phyloP scores from a whole-genome alignment of 64 coral and sea anemone species.

The Pocillopora verrucosa region DNA sequence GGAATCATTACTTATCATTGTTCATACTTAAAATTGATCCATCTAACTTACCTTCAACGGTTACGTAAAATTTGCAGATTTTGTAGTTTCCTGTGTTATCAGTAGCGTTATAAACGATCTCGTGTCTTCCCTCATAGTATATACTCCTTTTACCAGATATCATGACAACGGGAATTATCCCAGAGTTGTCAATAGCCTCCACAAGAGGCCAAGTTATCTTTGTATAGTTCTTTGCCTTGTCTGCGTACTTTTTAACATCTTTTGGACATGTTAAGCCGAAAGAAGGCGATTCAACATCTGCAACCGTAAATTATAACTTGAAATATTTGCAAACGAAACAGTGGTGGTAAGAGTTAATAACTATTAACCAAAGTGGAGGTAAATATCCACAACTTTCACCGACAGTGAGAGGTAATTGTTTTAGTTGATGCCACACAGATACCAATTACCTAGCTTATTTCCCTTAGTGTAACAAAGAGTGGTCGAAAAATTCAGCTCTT shows the following conservation, averaged over 20 bases:
- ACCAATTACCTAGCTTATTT: too few species aligned
- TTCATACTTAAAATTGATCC: too few species aligned
- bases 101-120: slow-evolving; percentile 25
- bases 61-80: slow-evolving; percentile 46
- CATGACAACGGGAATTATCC: neutral
- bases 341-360: too few species aligned
- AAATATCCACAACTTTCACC: too few species aligned
- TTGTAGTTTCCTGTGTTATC: slow-evolving; percentile 54
- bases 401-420: too few species aligned
- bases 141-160: neutral
- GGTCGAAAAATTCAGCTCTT: too few species aligned
- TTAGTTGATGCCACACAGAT: too few species aligned
- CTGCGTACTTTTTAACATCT: slow-evolving; percentile 13
- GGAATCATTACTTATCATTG: too few species aligned
- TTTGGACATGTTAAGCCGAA: slow-evolving; percentile 17
- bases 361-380: too few species aligned
- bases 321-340: too few species aligned
- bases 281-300: slow-evolving; percentile 31
- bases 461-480: too few species aligned
- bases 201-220: slow-evolving; percentile 24
- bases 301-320: too few species aligned
- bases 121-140: slow-evolving; percentile 34
- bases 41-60: slow-evolving; percentile 38
- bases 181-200: slow-evolving; percentile 54
- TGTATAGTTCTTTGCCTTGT: slow-evolving; percentile 27